Base-by-base conservation (phyloP, 2,113 vertebrate genomes). In the Natator depressus region DNA sequence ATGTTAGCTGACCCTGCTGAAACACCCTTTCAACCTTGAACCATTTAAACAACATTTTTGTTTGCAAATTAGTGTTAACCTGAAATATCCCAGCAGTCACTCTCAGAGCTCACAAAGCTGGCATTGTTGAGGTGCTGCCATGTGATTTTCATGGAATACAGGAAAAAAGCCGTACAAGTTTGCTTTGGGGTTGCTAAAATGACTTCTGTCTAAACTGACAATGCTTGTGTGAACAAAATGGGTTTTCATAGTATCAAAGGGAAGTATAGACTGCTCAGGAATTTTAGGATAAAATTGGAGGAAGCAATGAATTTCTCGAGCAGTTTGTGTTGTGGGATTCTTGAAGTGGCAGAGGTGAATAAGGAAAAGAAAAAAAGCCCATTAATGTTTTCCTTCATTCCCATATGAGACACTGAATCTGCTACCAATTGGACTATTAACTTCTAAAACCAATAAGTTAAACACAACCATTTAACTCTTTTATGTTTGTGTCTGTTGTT, bases 401-500 rank as follows among this genome's bases (percentile, higher is more conserved):
- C 47, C 57, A 47, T 62, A 81, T 14, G 88, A 59, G 59, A 79
- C 51, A 79, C 19, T 62, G 62, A 91, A 91, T 90, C 75, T 92
- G 88, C 83, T 93, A 93, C 85, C 91, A 93, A 76, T 55, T 93
- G 89, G 82, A 76, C 51, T 93, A 90, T 47, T 80, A 88, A 57
- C 82, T 84, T 90, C 90, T 89, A 85, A 92, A 90, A 6, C 53
- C 55, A 91, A 42, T 75, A 89, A 96, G 89, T 85, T 96, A 94
- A 96, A 96, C 17, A 90, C 87, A 79, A 79, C 16, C 89, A 83
- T 95, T 97, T 96, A 95, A 89, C 90, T 89, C 82, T 97, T 72
- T 94, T 89, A 88, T 80, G 92, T 87, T 95, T 96, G 92, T 96
- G 96, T 95, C 95, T 94, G 50, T n/a, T 94, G 93, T 90, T 95